A percentile compares a stretch with the other conserved stretches of the same genome.
Evolutionary conservation across 2,888 invertebrate species (phyloP).

Genomic region (Hirtodrosophila trivittata): DNA sequence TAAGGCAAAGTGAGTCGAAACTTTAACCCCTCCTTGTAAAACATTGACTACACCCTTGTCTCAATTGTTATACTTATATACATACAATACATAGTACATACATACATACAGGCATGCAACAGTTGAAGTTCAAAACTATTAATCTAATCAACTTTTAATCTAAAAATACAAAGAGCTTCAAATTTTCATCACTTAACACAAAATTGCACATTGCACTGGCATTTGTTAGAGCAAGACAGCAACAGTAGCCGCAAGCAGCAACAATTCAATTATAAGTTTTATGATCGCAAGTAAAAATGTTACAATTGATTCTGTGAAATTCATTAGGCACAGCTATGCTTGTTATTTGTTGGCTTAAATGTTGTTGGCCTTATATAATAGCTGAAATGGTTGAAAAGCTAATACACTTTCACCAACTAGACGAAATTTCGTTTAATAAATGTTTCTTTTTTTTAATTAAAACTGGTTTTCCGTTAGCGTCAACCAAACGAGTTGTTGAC

Average conservation of each 20-base stretch:
- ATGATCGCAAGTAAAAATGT: constrained; percentile 2
- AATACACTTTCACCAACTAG: constrained; percentile 63
- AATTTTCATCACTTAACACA: constrained; percentile 3
- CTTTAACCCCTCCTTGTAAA: too few relatives aligned
- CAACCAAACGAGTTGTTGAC: constrained; percentile 56
- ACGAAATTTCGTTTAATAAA: constrained; percentile 50
- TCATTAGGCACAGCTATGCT: constrained; percentile 18
- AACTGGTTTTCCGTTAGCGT: constrained; percentile 54
- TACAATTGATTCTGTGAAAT: constrained; percentile 49
- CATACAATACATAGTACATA: not conserved
- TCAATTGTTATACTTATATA: too few relatives aligned
- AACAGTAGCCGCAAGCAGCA: not conserved
- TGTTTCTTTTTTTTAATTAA: constrained; percentile 64
- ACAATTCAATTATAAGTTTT: constrained; percentile 18
- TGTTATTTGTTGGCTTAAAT: constrained; percentile 5
- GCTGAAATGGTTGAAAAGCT: constrained; percentile 33
- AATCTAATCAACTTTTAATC: constrained; percentile 69
- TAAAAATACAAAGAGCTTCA: constrained; percentile 7
- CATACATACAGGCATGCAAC: not conserved
- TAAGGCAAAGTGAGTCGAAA: too few relatives aligned
- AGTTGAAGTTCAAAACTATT: constrained; percentile 61
- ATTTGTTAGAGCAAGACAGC: constrained; percentile 10
- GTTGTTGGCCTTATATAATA: constrained; percentile 55
- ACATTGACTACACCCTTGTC: constrained; percentile 4
- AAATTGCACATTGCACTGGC: constrained; percentile 15